These are phyloP conservation scores for Uloborus plumipes DNA, from an alignment of 2,888 invertebrate genomes.

Conservation along the genomic window DNA sequence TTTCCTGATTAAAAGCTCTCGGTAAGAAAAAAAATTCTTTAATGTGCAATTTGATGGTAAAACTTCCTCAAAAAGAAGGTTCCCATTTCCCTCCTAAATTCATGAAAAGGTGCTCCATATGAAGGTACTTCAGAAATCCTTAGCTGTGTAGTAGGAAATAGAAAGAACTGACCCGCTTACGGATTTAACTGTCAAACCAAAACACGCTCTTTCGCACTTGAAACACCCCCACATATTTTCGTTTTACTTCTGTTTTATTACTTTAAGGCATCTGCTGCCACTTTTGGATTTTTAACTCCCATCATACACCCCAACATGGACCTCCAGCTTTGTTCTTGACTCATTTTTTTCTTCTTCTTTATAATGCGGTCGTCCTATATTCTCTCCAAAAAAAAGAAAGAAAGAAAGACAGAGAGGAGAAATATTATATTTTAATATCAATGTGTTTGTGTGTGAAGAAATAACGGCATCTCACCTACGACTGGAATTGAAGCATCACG, in stretches of 20 bases:
- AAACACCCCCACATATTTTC: slow-evolving; percentile 39
- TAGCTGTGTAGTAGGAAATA: too few relatives aligned
- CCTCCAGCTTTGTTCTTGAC: slow-evolving; percentile 45
- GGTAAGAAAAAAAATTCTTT: too few relatives aligned
- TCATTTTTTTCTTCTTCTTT: neutral
- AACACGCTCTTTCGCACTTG: slow-evolving; percentile 38
- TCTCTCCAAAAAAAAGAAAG: neutral
- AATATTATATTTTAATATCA: too few relatives aligned
- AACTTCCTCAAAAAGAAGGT: neutral
- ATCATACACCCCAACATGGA: slow-evolving; percentile 25
- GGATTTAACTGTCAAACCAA: slow-evolving; percentile 7
- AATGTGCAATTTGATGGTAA: too few relatives aligned
- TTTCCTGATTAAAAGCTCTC: too few relatives aligned
- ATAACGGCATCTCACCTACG: too few relatives aligned
- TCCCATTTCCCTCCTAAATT: neutral
- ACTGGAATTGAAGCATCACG: too few relatives aligned
- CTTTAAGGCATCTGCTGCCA: slow-evolving; percentile 14
- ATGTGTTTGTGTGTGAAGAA: too few relatives aligned
- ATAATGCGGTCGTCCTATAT: neutral
- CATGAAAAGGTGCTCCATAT: too few relatives aligned
- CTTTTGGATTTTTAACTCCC: slow-evolving; percentile 8
- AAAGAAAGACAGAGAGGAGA: neutral
- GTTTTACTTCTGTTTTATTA: slow-evolving; percentile 23
- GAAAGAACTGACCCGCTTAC: slow-evolving; percentile 39
- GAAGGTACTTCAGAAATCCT: too few relatives aligned